A percentile compares a stretch with the other conserved stretches of the same genome.
phyloP scores from a whole-genome alignment of 2,888 invertebrate species.

The Leucozona laternaria region DNA sequence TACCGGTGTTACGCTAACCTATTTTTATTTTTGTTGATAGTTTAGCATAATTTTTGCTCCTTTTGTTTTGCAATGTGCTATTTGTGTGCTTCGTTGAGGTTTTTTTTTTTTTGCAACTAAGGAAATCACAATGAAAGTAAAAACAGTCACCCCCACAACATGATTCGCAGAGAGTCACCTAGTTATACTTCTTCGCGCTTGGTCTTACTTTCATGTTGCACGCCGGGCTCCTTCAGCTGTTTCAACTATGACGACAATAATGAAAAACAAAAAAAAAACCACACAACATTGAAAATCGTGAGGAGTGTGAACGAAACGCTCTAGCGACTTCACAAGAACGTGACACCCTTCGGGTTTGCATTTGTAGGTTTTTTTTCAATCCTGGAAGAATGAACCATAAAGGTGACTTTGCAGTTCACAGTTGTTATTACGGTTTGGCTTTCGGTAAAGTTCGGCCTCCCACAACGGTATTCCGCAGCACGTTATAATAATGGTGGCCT shows the following conservation, averaged over 20 bases:
- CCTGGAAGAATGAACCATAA: slow-evolving; percentile 39
- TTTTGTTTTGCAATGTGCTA: slow-evolving; percentile 12
- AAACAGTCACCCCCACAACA: slow-evolving; percentile 63
- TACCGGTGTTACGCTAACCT: slow-evolving; percentile 73
- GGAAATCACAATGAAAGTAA: slow-evolving; percentile 65
- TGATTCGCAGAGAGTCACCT: slow-evolving; percentile 43
- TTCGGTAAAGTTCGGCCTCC: slow-evolving; percentile 57
- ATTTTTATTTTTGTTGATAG: slow-evolving; percentile 42
- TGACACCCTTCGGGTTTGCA: slow-evolving; percentile 72
- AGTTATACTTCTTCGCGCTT: slow-evolving; percentile 21
- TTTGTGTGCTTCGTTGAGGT: slow-evolving; percentile 15
- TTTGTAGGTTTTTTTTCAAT: slow-evolving; percentile 33
- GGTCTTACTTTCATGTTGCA: slow-evolving; percentile 68
- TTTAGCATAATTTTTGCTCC: slow-evolving; percentile 41
- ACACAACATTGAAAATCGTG: slow-evolving; percentile 68
- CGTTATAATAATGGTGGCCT: slow-evolving; percentile 35
- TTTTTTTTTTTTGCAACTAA: background rate
- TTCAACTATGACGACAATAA: slow-evolving; percentile 49
- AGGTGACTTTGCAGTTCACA: slow-evolving; percentile 60
- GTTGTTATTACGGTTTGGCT: slow-evolving; percentile 51
- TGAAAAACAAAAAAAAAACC: slow-evolving; percentile 11
- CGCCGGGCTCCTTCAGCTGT: slow-evolving; percentile 47
- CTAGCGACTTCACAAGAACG: slow-evolving; percentile 66
- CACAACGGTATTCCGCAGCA: slow-evolving; percentile 39
- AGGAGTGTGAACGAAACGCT: slow-evolving; percentile 62